Evolutionary conservation across 2,113 vertebrate species (phyloP), one percentile per base, ranked within the genome.

Genomic region (Morone saxatilis): DNA sequence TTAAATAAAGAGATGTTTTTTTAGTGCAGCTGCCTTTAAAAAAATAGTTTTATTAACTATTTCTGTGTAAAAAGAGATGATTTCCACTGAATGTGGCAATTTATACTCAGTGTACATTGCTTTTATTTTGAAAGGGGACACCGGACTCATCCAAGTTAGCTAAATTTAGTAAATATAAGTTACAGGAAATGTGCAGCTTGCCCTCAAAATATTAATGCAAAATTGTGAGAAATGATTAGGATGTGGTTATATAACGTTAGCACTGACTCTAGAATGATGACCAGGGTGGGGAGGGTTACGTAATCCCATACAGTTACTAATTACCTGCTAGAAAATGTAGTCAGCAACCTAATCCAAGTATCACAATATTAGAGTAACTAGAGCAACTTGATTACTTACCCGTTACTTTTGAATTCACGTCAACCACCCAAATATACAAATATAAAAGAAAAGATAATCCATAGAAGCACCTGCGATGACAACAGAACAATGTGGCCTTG

Each of bases 91-190:
- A 53, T 16, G 13, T 16, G 2, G 11, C 62, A 62, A 20, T 41
- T 62, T 0, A 31, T 10, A 36, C 12, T 45, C 7, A 13, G 8
- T 7, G 3, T 5, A 8, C 31, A 51, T 57, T 19, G 31, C 7
- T 71, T 81, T 89, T 86, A 85, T 75, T 88, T 76, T 86, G 82
- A 86, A 92, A 80, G n/a, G 0, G 19, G 0, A 5, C 4, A 56
- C 41, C 45, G 77, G 72, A 79, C 71, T 41, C 1, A 5, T 0
- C 0, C 36, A 22, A 76, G 31, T 2, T 50, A 43, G 6, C 9
- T 4, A 16, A 2, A 5, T 31, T 61, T 41, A 40, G 9, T 0
- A 25, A 7, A 7, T 0, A 0, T 0, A 0, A 0, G 0, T 8
- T 6, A 63, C 25, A 56, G 67, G 76, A 87, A 83, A 12, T 45